Conservation (phyloP, 2,888 invertebrate species). For the Timema cristinae region DNA sequence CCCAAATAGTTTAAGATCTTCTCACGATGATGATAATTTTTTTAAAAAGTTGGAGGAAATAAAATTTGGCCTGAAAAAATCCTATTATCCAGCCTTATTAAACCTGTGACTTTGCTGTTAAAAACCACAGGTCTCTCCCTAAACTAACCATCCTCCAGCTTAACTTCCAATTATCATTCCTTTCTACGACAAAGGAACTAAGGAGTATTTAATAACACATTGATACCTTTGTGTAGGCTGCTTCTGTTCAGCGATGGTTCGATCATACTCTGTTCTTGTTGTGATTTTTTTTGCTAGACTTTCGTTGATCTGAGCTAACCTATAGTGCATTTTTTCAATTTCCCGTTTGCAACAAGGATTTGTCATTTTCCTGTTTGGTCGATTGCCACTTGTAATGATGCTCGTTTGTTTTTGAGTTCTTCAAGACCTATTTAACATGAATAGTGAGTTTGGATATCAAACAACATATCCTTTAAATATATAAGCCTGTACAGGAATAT, state of each 20-base stretch:
- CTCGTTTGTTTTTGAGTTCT: slow-evolving; percentile 41
- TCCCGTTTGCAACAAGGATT: slow-evolving; percentile 40
- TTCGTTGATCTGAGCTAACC: slow-evolving; percentile 41
- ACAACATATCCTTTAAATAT: neutral
- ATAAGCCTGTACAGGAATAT: neutral
- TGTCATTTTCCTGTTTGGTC: slow-evolving; percentile 42
- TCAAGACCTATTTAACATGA: slow-evolving; percentile 40
- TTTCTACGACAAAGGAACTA: neutral
- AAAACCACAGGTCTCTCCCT: neutral
- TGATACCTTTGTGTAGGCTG: slow-evolving; percentile 42
- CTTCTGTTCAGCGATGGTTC: slow-evolving; percentile 43
- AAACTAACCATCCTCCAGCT: neutral
- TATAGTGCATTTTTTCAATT: slow-evolving; percentile 42
- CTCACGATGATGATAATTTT: too few species aligned
- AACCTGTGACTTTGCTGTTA: neutral
- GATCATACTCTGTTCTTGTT: slow-evolving; percentile 42
- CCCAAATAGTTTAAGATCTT: too few species aligned
- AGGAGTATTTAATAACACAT: neutral
- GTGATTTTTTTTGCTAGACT: slow-evolving; percentile 41
- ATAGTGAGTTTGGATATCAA: neutral
- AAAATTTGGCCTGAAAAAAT: too few species aligned
- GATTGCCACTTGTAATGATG: slow-evolving; percentile 40
- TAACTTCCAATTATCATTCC: neutral
- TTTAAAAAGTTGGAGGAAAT: too few species aligned
- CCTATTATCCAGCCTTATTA: too few species aligned